Evolutionary conservation across 2,797 vertebrate species (phyloP).

Genomic region (Menidia menidia): DNA sequence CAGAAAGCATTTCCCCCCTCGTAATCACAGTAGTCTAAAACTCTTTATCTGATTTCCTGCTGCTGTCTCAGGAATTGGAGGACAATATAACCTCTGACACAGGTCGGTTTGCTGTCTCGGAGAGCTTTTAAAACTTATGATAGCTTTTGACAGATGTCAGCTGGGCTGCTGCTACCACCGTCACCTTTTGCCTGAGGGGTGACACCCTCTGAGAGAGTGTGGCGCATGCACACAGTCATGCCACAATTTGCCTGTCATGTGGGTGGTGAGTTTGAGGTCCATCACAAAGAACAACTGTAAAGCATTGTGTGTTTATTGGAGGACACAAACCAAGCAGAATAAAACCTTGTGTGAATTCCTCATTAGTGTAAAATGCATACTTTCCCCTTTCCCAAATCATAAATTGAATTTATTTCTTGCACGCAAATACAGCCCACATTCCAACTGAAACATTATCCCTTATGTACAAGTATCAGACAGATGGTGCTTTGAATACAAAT

Average conservation of each 20-base stretch:
- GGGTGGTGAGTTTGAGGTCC: constrained; percentile 21
- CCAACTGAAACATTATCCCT: constrained; percentile 39
- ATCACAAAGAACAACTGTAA: constrained; percentile 35
- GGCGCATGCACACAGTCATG: constrained; percentile 19
- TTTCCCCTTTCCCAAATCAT: constrained; percentile 18
- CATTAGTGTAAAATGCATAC: constrained; percentile 67
- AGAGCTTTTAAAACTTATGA: constrained; percentile 51
- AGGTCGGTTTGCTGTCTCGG: constrained; percentile 37
- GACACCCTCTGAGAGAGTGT: constrained; percentile 36
- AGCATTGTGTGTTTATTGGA: constrained; percentile 61
- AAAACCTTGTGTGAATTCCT: constrained; percentile 69
- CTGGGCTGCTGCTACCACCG: constrained; percentile 42
- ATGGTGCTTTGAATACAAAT: background rate
- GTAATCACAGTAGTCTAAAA: constrained; percentile 37
- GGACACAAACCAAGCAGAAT: constrained; percentile 52
- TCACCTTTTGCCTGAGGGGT: constrained; percentile 65
- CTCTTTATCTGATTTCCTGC: constrained; percentile 28
- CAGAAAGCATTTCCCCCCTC: constrained; percentile 14
- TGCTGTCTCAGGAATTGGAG: constrained; percentile 28
- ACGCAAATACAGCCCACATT: constrained; percentile 43
- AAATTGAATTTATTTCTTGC: constrained; percentile 28
- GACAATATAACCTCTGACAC: constrained; percentile 30
- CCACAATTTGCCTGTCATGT: constrained; percentile 41
- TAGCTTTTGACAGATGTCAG: constrained; percentile 67
- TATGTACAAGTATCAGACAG: background rate